Evolutionary conservation across 2,797 vertebrate genomes (phyloP).

Genomic region (Chromis chromis): DNA sequence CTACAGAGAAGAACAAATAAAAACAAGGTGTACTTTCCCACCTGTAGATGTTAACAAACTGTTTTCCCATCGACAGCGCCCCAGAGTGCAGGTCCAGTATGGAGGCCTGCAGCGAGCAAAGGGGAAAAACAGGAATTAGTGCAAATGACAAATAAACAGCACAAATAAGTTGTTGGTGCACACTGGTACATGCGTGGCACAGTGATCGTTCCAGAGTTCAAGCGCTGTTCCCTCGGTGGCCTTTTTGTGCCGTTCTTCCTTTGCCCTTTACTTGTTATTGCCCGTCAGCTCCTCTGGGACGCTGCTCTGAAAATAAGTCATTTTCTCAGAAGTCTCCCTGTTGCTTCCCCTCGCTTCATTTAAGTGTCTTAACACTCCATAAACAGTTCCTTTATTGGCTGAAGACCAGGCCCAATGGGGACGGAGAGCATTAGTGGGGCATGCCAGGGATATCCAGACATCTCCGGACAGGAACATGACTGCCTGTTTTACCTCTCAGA

Average conservation of each 20-base stretch:
- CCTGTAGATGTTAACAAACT: conserved; percentile 98
- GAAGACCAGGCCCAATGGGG: conserved; percentile 29
- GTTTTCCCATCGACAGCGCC: conserved; percentile 93
- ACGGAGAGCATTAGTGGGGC: not conserved
- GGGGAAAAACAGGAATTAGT: conserved; percentile 9
- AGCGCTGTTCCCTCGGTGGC: not conserved
- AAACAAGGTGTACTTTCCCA: conserved; percentile 69
- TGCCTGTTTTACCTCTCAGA: not conserved
- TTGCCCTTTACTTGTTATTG: conserved; percentile 58
- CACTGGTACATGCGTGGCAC: not conserved
- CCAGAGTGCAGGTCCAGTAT: conserved; percentile 97
- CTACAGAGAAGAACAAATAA: not conserved
- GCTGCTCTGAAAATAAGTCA: conserved; percentile 40
- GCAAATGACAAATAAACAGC: conserved; percentile 18
- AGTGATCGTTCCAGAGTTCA: not conserved
- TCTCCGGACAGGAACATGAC: conserved; percentile 6
- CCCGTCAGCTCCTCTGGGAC: conserved; percentile 39
- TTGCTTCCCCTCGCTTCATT: conserved; percentile 22
- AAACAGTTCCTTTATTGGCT: conserved; percentile 59
- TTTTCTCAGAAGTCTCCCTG: conserved; percentile 40
- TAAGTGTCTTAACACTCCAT: conserved; percentile 54
- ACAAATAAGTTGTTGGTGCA: conserved; percentile 4
- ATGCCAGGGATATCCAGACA: conserved; percentile 2
- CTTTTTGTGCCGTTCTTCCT: not conserved
- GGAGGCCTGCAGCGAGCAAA: conserved; percentile 87